Conservation (phyloP, 2,888 invertebrate species). For the Cerceris rybyensis region DNA sequence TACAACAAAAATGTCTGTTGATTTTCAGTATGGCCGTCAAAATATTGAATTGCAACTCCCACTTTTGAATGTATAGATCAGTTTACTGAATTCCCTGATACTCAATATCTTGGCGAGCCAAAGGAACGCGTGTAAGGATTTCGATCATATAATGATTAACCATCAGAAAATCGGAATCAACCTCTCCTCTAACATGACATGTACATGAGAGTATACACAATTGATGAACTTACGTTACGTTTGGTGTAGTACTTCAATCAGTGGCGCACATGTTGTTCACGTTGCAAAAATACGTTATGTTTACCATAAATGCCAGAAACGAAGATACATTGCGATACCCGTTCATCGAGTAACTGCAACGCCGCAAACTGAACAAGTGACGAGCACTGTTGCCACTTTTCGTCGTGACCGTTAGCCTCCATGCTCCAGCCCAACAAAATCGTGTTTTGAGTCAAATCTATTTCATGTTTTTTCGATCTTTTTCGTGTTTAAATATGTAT, state of each 20-base stretch:
- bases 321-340: slow-evolving; percentile 66
- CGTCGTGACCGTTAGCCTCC: slow-evolving; percentile 37
- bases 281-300: slow-evolving; percentile 58
- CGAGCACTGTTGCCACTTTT: slow-evolving; percentile 71
- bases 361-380: slow-evolving; percentile 71
- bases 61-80: slow-evolving; percentile 2
- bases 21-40: background rate
- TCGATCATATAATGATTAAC: slow-evolving; percentile 24
- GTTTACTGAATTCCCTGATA: background rate
- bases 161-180: slow-evolving; percentile 29
- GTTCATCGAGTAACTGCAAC: slow-evolving; percentile 70
- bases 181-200: slow-evolving; percentile 14
- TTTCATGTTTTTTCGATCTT: background rate
- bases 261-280: slow-evolving; percentile 46
- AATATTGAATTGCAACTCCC: background rate
- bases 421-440: slow-evolving; percentile 10
- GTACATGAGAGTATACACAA: slow-evolving; percentile 22
- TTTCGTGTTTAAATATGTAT: background rate
- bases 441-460: slow-evolving; percentile 12
- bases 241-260: slow-evolving; percentile 27
- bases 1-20: background rate
- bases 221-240: slow-evolving; percentile 57
- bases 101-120: slow-evolving; percentile 1
- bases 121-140: slow-evolving; percentile 16
- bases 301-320: slow-evolving; percentile 62